Percentiles rank a stretch among this genome's conserved stretches.
phyloP scores from a whole-genome alignment of 64 coral and sea anemone genomes.

The Anthopleura sola region DNA sequence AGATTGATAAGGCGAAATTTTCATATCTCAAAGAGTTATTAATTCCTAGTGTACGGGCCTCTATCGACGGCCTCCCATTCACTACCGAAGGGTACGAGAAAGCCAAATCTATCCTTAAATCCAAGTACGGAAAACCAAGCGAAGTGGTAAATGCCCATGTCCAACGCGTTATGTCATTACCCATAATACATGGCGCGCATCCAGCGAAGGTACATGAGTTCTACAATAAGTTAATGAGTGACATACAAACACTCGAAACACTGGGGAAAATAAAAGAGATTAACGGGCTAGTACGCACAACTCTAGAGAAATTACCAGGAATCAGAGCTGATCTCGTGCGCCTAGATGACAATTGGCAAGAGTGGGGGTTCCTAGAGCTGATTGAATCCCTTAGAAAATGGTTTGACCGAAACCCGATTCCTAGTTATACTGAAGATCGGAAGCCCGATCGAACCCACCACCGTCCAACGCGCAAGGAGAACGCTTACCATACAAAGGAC shows the following conservation, averaged over 20 bases:
- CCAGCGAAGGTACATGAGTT: slow-evolving; percentile 35
- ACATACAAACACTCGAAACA: slow-evolving; percentile 26
- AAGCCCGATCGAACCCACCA: background rate
- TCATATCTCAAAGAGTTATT: slow-evolving; percentile 60
- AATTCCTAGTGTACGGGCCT: slow-evolving; percentile 35
- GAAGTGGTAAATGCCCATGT: slow-evolving; percentile 49
- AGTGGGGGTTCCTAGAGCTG: slow-evolving; percentile 50
- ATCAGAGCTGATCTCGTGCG: slow-evolving; percentile 52
- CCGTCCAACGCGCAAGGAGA: background rate
- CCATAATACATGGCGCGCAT: background rate
- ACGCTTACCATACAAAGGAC: slow-evolving; percentile 14
- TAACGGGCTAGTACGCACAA: slow-evolving; percentile 12
- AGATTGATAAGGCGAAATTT: slow-evolving; percentile 58
- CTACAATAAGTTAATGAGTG: slow-evolving; percentile 5
- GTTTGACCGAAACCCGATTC: slow-evolving; percentile 54
- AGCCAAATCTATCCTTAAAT: slow-evolving; percentile 28
- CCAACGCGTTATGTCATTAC: slow-evolving; percentile 32
- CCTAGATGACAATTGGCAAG: slow-evolving; percentile 51
- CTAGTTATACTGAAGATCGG: background rate
- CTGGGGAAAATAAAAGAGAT: slow-evolving; percentile 40
- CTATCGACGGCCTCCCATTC: slow-evolving; percentile 46
- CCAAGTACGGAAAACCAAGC: slow-evolving; percentile 54
- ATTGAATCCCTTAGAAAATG: slow-evolving; percentile 49
- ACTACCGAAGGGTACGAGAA: slow-evolving; percentile 30
- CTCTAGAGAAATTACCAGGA: slow-evolving; percentile 48